Evolutionary conservation across 2,797 vertebrate species (phyloP).

Genomic region (Cyclopterus lumpus): DNA sequence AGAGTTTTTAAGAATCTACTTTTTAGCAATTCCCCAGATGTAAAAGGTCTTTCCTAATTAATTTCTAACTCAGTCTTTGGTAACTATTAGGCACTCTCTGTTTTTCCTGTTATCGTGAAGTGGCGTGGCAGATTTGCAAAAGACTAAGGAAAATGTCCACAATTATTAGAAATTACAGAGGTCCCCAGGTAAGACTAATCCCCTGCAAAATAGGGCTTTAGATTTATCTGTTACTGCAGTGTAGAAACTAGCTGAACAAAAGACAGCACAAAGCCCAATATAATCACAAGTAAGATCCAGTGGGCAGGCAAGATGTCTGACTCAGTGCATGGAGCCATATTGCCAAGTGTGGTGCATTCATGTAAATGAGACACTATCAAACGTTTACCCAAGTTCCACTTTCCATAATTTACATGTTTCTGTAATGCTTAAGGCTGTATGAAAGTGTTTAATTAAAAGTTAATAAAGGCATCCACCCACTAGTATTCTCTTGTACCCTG

Average conservation of each 20-base stretch:
- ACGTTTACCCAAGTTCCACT: constrained; percentile 47
- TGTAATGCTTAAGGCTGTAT: constrained; percentile 19
- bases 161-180: background rate
- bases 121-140: background rate
- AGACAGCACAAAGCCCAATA: constrained; percentile 9
- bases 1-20: background rate
- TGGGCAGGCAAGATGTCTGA: constrained; percentile 17
- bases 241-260: constrained; percentile 1
- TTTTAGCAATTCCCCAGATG: background rate
- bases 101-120: background rate
- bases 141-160: background rate
- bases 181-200: background rate
- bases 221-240: background rate
- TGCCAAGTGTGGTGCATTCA: constrained; percentile 24
- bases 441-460: constrained; percentile 41
- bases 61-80: background rate
- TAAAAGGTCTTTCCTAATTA: background rate
- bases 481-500: constrained; percentile 9
- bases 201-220: background rate
- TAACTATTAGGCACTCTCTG: background rate
- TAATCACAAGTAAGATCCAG: constrained; percentile 18
- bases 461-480: constrained; percentile 35
- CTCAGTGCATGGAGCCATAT: constrained; percentile 33
- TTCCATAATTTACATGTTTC: constrained; percentile 45
- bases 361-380: constrained; percentile 48